Conservation (phyloP, 37 sponge, comb jelly and placozoan species). For the Cladorhizidae sp. region DNA sequence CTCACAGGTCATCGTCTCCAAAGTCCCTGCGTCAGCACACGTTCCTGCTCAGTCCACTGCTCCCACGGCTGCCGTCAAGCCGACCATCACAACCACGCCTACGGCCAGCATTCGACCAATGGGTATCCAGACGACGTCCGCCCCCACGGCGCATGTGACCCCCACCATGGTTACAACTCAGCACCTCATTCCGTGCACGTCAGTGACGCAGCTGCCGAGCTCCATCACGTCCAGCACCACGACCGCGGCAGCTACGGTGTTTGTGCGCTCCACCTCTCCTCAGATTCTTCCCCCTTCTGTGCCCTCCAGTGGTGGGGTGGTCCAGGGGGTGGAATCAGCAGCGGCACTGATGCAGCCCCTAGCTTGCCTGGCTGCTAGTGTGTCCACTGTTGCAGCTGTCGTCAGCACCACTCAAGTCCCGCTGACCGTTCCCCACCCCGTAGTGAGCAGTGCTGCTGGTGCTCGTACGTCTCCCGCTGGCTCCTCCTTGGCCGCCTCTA, state of each 20-base stretch:
- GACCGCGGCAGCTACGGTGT: conserved; percentile 44
- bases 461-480: no score
- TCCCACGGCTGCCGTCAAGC: conserved; percentile 68
- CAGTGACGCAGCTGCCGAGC: neutral
- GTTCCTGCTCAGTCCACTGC: conserved; percentile 32
- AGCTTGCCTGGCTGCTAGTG: neutral
- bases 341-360: no score
- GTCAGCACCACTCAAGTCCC: neutral
- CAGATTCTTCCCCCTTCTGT: conserved; percentile 1
- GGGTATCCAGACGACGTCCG: conserved; percentile 45
- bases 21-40: conserved; percentile 4
- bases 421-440: neutral
- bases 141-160: conserved; percentile 72
- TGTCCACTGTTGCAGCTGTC: neutral
- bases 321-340: neutral
- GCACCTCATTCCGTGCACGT: conserved; percentile 18
- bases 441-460: no score
- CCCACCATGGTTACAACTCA: conserved; percentile 61
- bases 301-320: neutral
- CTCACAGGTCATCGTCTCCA: neutral
- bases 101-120: conserved; percentile 77
- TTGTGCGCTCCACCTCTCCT: conserved; percentile 50
- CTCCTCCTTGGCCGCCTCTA: no score
- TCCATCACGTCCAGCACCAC: neutral
- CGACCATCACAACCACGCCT: conserved; percentile 73